phyloP scores from a whole-genome alignment of 1,140 invertebrate genomes.

The Vollenhovia emeryi region DNA sequence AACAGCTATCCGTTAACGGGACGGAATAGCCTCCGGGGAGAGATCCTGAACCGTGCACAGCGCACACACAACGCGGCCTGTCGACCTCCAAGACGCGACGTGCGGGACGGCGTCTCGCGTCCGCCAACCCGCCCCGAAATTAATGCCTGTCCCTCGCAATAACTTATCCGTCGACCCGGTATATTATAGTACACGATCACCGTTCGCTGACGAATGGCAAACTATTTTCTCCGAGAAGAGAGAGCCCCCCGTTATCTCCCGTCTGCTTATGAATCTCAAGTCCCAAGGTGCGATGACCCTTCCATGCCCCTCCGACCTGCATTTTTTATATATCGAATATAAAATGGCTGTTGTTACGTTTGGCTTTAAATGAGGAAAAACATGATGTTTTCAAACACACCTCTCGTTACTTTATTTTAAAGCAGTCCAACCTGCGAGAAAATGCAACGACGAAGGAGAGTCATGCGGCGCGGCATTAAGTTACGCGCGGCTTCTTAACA shows the following conservation, averaged over 20 bases:
- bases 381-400: background rate
- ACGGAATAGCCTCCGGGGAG: conserved; percentile 82
- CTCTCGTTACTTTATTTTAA: background rate
- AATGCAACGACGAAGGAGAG: background rate
- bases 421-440: background rate
- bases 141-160: conserved; percentile 82
- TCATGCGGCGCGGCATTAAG: background rate
- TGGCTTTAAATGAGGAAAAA: background rate
- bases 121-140: conserved; percentile 78
- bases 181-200: conserved; percentile 80
- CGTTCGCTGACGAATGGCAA: conserved; percentile 77
- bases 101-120: conserved; percentile 66
- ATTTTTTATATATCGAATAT: background rate
- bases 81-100: conserved; percentile 60
- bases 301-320: no score
- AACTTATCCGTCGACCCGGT: conserved; percentile 80
- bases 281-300: background rate
- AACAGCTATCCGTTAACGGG: conserved; percentile 81
- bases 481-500: conserved; percentile 18
- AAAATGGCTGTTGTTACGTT: background rate
- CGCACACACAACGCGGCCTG: conserved; percentile 30
- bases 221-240: conserved; percentile 74
- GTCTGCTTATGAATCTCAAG: background rate
- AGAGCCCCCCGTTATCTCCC: conserved; percentile 70
- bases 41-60: conserved; percentile 72